A percentile compares a stretch with the other conserved stretches of the same genome.
Evolutionary conservation across 1,140 invertebrate species (phyloP).

Genomic region (Cepaea nemoralis): DNA sequence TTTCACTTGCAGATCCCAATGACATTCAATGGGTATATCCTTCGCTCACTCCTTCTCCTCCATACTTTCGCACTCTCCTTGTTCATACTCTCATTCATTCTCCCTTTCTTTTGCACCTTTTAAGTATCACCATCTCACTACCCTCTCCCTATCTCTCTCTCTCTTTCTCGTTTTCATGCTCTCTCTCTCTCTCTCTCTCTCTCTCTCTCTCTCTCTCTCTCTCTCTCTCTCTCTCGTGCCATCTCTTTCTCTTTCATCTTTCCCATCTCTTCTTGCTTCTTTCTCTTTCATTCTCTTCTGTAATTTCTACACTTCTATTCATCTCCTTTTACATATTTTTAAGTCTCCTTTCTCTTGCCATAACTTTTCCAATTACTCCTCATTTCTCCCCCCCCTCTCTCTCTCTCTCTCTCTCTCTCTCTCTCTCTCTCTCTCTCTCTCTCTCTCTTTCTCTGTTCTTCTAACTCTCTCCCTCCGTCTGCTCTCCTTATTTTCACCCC

Average conservation of each 20-base stretch:
- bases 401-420: too few relatives aligned
- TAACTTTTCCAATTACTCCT: neutral
- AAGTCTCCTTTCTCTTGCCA: neutral
- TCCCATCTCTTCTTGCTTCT: neutral
- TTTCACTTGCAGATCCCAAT: too few relatives aligned
- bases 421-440: neutral
- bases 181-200: conserved; percentile 15
- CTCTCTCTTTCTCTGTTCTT: neutral
- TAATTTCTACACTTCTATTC: too few relatives aligned
- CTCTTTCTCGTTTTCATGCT: neutral
- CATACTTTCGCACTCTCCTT: neutral
- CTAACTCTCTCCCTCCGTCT: too few relatives aligned
- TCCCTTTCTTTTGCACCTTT: neutral
- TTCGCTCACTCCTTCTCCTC: too few relatives aligned
- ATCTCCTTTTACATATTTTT: neutral
- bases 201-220: conserved; percentile 12
- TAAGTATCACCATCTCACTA: neutral
- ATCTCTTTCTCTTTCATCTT: neutral
- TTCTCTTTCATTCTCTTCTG: neutral
- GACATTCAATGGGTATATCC: too few relatives aligned
- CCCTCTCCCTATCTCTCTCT: neutral
- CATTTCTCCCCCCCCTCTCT: too few relatives aligned
- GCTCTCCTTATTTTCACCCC: too few relatives aligned
- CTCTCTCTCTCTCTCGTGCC: neutral
- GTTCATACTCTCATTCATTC: neutral